phyloP scores from a whole-genome alignment of 2,888 invertebrate species.

The Apeira syringaria region DNA sequence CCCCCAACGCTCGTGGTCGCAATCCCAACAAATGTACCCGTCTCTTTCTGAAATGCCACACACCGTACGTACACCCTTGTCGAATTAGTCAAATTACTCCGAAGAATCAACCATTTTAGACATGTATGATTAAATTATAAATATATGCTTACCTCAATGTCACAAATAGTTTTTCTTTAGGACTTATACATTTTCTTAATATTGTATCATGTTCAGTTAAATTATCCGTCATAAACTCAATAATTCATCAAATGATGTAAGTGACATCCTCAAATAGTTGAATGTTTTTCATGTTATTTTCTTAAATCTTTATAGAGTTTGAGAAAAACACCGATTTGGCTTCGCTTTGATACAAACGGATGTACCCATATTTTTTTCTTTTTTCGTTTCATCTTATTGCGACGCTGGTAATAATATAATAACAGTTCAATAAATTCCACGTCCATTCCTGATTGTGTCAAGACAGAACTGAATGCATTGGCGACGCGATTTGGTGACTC shows the following conservation, averaged over 20 bases:
- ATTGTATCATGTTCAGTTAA: conserved; percentile 29
- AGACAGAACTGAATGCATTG: conserved; percentile 20
- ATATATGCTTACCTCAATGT: conserved; percentile 27
- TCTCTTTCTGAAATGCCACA: conserved; percentile 21
- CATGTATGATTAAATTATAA: conserved; percentile 21
- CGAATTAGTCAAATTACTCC: conserved; percentile 21
- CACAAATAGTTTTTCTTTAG: conserved; percentile 29
- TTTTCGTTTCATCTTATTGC: conserved; percentile 7
- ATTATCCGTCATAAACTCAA: conserved; percentile 28
- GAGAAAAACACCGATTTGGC: conserved; percentile 20
- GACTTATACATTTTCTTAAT: conserved; percentile 32
- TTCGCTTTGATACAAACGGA: conserved; percentile 20
- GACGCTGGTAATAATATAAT: conserved; percentile 9
- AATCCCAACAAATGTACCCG: conserved; percentile 17
- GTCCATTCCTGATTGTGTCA: conserved; percentile 19
- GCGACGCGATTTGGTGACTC: conserved; percentile 24
- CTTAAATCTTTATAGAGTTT: conserved; percentile 27
- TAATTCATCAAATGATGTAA: conserved; percentile 31
- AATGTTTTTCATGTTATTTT: conserved; percentile 28
- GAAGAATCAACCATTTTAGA: conserved; percentile 23
- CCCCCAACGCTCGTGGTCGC: conserved; percentile 21
- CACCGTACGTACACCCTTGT: conserved; percentile 10
- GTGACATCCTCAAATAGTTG: conserved; percentile 28
- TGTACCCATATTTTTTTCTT: conserved; percentile 19
- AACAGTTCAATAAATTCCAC: conserved; percentile 20